Evolutionary conservation across 1,140 invertebrate genomes (phyloP), one percentile per base, ranked within the genome.

Genomic region (Pararge aegeria): DNA sequence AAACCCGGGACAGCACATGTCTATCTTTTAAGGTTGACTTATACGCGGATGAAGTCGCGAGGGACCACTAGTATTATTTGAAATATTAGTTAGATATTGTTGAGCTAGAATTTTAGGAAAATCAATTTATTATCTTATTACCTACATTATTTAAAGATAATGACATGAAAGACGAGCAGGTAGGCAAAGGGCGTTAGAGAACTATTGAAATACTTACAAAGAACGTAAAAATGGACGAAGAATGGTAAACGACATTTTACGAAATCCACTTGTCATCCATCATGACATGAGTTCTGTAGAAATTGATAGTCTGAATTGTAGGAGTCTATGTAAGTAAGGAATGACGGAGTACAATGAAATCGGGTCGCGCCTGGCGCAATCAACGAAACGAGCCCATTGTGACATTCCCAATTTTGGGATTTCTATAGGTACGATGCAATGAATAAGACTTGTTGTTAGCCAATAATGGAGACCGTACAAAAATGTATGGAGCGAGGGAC

Each of bases 211-310:
- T 15, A 20, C 19, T 46, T 7, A 20, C 10, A 46, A 46, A 46
- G 42, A 46, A 19, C 13, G 42, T 5, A 46, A 46, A 46, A 46
- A 46, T 46, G 10, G 19, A 4, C 16, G 42, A 10, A 46, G 16
- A 46, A 46, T 10, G 42, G 42, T 46, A 46, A 46, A 46, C 18
- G 42, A 46, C 42, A 20, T 46, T 42, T 42, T 20, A 20, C 42
- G 42, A 46, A 46, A 46, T 19, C 18, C 42, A 20, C 42, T 46
- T 20, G 42, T 46, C 42, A 46, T 46, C 18, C 42, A 18, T 46
- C 42, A 46, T 46, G 42, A 46, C 42, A 46, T 46, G 42, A 46
- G 42, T 46, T 46, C 42, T 46, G 42, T 46, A 12, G 19, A 21
- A 46, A 46, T 46, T 46, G 42, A 46, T 46, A 46, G 18, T 18